Evolutionary conservation across 2,113 vertebrate species (phyloP).

Genomic region (Phasianus colchicus): DNA sequence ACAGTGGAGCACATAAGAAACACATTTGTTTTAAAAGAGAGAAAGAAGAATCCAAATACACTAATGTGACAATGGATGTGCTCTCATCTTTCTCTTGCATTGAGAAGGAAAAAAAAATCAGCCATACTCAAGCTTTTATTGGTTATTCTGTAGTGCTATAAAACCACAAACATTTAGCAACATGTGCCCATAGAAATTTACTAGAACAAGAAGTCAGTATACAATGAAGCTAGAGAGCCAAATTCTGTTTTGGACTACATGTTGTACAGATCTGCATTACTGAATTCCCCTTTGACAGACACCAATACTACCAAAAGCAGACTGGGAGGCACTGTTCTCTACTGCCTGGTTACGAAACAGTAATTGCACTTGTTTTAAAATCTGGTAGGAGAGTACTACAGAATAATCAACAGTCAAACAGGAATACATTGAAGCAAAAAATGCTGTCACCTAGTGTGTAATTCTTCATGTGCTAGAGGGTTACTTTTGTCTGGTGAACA

Average conservation of each 20-base stretch:
- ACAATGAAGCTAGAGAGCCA: background rate
- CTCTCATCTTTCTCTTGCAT: background rate
- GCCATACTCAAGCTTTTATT: background rate
- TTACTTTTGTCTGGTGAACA: background rate
- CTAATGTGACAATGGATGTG: background rate
- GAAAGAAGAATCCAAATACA: background rate
- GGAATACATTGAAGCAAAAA: background rate
- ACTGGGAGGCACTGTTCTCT: background rate
- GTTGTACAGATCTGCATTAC: background rate
- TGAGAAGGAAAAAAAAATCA: background rate
- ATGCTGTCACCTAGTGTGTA: background rate
- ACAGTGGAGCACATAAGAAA: background rate
- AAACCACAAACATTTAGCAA: background rate
- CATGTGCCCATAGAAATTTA: background rate
- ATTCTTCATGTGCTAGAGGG: background rate
- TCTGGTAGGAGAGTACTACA: background rate
- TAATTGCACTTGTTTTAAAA: background rate
- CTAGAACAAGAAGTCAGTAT: background rate
- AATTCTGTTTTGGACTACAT: background rate
- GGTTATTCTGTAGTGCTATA: background rate
- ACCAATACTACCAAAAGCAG: background rate
- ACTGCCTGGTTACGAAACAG: background rate
- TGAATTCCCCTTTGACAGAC: background rate
- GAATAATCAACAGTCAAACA: background rate
- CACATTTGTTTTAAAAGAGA: background rate